A percentile compares a stretch with the other conserved stretches of the same genome.
phyloP scores from a whole-genome alignment of 2,888 invertebrate species.

The Tetranychus truncatus region DNA sequence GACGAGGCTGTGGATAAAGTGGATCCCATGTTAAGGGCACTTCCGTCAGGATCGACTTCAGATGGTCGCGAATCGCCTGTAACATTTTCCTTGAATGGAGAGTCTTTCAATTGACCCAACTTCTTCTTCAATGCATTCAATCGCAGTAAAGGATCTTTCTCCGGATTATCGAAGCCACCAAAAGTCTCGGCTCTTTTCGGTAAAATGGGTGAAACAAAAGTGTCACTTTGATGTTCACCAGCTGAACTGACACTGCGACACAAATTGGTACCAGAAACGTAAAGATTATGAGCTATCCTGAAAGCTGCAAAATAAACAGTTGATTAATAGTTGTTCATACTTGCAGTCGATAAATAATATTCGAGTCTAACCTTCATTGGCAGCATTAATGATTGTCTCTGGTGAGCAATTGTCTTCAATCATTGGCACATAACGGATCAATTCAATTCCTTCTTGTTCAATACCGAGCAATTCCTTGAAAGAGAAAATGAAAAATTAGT shows the following conservation, averaged over 20 bases:
- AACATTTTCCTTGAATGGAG: background rate
- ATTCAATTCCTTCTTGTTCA: conserved; percentile 4
- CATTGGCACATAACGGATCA: background rate
- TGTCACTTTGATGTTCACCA: conserved; percentile 70
- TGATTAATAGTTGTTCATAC: too few relatives aligned
- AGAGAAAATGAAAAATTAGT: background rate
- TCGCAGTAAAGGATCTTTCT: conserved; percentile 24
- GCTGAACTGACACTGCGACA: conserved; percentile 82
- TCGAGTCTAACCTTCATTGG: conserved; percentile 40
- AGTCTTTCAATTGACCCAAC: conserved; percentile 22
- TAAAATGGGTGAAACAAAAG: conserved; percentile 63
- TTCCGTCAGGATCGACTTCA: background rate
- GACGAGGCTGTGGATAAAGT: background rate
- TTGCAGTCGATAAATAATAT: background rate
- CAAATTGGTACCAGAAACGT: conserved; percentile 46
- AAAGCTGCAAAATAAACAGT: background rate
- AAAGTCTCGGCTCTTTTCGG: conserved; percentile 89
- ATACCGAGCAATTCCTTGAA: conserved; percentile 9
- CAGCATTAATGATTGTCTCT: conserved; percentile 56
- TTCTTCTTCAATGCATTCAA: conserved; percentile 20
- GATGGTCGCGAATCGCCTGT: background rate
- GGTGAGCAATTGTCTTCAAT: conserved; percentile 9
- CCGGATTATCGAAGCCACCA: conserved; percentile 62
- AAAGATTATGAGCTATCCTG: conserved; percentile 31
- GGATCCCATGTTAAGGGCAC: background rate